phyloP scores from a whole-genome alignment of 2,797 vertebrate species.

The Heteromormyrus szaboi region DNA sequence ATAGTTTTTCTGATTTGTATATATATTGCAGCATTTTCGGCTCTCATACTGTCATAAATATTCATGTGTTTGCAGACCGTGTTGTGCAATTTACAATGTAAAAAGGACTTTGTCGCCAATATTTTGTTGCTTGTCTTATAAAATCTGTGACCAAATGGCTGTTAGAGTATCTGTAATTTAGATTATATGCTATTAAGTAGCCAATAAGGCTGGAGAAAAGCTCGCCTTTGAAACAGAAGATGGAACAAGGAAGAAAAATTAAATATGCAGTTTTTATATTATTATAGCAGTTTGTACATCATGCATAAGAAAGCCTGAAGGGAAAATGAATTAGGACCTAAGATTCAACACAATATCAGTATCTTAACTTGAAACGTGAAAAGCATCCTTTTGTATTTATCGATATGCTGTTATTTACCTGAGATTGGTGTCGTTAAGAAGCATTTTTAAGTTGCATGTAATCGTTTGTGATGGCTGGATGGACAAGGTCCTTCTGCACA shows the following conservation, averaged over 20 bases:
- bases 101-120: not conserved
- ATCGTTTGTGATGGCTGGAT: not conserved
- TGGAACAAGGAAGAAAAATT: not conserved
- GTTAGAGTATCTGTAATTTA: not conserved
- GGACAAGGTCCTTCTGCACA: not conserved
- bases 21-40: not conserved
- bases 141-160: not conserved
- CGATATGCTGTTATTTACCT: not conserved
- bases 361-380: not conserved
- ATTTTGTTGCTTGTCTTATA: not conserved
- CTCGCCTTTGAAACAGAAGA: not conserved
- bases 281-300: not conserved
- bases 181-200: not conserved
- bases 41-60: conserved; percentile 5
- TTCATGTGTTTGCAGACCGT: not conserved
- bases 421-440: not conserved
- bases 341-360: not conserved
- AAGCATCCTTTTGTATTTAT: not conserved
- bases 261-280: not conserved
- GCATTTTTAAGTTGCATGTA: not conserved
- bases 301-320: not conserved
- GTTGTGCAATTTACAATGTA: not conserved
- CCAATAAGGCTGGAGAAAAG: not conserved
- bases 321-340: not conserved
- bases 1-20: not conserved